Evolutionary conservation across 2,113 vertebrate species (phyloP), one percentile per base, ranked within the genome.

Genomic region (Sorex fumeus): DNA sequence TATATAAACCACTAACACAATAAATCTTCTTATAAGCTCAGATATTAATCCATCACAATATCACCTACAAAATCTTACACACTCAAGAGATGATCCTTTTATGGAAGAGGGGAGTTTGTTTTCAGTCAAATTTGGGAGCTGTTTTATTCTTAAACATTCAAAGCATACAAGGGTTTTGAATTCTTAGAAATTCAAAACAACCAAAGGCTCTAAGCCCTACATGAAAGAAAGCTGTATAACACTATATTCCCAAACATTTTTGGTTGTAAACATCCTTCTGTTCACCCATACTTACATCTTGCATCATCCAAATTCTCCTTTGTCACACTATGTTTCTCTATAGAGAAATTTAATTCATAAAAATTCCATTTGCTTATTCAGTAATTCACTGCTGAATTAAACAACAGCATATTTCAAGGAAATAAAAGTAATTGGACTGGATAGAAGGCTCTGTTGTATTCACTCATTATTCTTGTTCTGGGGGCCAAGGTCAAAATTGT

Each of bases 311-410:
- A 78, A 90, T 45, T 57, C 83, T n/a, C 79, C 45, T 80, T 86
- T 43, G 90, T 79, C 8, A 6, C 9, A 32, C 43, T 32, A 36
- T 27, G 45, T 64, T 76, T 82, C 3, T n/a, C n/a, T n/a, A 30
- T 11, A 82, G 15, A 16, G 25, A 25, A 74, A 93, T 79, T 95
- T 91, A 87, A 90, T 82, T 60, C 47, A 60, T 60, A 28, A 82
- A 87, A 8, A 25, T 19, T 88, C 25, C 69, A 60, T 87, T 90
- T 84, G 16, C 30, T 84, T 90, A 47, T 62, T 88, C 34, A 12
- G 9, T 64, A 83, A 90, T 87, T 83, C 85, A 76, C 47, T 88
- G n/a, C 60, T 85, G 40, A 90, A 95, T 77, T 83, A 88, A 93
- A 94, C 32, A 88, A 60, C 2, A 88, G 53, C 64, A 30, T 2